Base-by-base conservation (phyloP, 2,113 vertebrate species). In the Marcusenius ussheri region DNA sequence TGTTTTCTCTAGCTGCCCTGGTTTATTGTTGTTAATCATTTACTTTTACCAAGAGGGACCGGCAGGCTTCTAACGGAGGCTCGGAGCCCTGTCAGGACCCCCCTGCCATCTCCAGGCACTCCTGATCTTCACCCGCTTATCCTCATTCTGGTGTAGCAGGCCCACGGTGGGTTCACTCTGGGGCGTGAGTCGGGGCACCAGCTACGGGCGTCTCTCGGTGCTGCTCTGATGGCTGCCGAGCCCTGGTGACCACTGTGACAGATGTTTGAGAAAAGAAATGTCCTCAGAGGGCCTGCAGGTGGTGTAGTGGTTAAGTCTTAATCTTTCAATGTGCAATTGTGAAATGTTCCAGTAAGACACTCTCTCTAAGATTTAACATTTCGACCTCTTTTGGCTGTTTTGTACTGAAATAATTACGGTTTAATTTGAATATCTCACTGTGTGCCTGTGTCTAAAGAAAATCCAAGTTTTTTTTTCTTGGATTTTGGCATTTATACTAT, bases 1-100 rank as follows among this genome's bases (percentile, higher is more conserved):
- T 56, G 62, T 77, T 88, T 27, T 56, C 50, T 88, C 70, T 11
- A 74, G 85, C 70, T 53, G 66, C 49, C 88, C 46, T 17, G 19
- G 24, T 88, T 88, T 91, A 89, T 91, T 89, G 45, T 89, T 88
- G 86, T 58, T 91, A 90, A 89, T 91, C 66, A 91, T 88, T 66
- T 47, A 50, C 51, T 62, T 91, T 92, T 90, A 88, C 45, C 47
- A 83, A 51, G 89, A 58, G 46, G 58, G 53, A 88, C 45, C 62
- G 88, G 62, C 88, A 80, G 89, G 87, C 39, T 8, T 91, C 90
- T 80, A 24, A 13, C 39, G 83, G 24, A 51, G 50, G 46, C 62
- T 46, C 83, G 24, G 45, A 35, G 13, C 39, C 47, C 56, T 83
- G 74, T 47, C 50, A 31, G 50, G 21, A 6, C 46, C 21, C 11